These are phyloP conservation scores for Ennomos erosarius DNA, from an alignment of 2,888 invertebrate species.

Conservation along the genomic window DNA sequence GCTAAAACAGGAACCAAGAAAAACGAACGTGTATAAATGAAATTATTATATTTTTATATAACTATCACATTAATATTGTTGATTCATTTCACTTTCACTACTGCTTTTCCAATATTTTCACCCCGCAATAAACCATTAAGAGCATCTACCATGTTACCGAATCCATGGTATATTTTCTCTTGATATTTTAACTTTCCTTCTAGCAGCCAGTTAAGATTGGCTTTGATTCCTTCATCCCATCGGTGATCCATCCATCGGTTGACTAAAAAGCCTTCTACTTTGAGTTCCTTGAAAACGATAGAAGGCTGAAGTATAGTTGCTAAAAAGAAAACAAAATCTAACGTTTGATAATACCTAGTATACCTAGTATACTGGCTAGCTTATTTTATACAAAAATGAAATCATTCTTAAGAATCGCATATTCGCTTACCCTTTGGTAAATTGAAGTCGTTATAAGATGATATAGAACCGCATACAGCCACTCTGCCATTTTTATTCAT, in stretches of 20 bases:
- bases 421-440: constrained; percentile 67
- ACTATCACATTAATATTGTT: too few species aligned
- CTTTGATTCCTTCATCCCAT: constrained; percentile 87
- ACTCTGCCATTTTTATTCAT: constrained; percentile 89
- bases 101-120: constrained; percentile 89
- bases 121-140: constrained; percentile 87
- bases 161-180: constrained; percentile 89
- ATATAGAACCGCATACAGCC: constrained; percentile 89
- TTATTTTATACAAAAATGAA: too few species aligned
- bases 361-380: too few species aligned
- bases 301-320: constrained; percentile 83
- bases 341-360: background rate
- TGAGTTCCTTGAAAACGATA: constrained; percentile 87
- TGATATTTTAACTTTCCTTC: constrained; percentile 89
- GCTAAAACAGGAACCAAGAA: too few species aligned
- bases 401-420: too few species aligned
- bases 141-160: constrained; percentile 90
- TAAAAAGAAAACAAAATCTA: constrained; percentile 46
- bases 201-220: constrained; percentile 87
- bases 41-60: too few species aligned
- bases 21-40: too few species aligned
- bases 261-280: constrained; percentile 88
- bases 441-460: constrained; percentile 85
- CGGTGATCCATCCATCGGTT: constrained; percentile 82
- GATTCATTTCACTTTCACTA: constrained; percentile 78